Evolutionary conservation across 2,797 vertebrate genomes (phyloP).

Genomic region (Hypotaenidia okinawae): DNA sequence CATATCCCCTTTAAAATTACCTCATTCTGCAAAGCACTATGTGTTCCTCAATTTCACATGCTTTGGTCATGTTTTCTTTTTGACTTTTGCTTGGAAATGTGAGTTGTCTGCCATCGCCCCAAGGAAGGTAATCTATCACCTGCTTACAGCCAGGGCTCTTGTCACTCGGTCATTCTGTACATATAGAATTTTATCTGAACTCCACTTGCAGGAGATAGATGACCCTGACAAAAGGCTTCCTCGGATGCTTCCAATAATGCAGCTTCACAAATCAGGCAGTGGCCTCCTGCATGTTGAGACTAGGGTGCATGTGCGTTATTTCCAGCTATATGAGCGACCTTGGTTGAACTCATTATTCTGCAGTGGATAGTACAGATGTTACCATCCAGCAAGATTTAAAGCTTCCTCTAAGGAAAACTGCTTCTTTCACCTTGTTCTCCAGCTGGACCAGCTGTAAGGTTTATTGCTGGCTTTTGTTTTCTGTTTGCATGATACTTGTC

Average conservation of each 20-base stretch:
- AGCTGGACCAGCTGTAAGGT: constrained; percentile 18
- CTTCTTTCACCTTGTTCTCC: constrained; percentile 34
- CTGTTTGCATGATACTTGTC: constrained; percentile 4
- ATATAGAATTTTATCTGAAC: constrained; percentile 17
- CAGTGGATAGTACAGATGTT: constrained; percentile 38
- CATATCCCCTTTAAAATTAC: not conserved
- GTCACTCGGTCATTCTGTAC: not conserved
- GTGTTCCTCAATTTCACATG: not conserved
- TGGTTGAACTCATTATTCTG: constrained; percentile 66
- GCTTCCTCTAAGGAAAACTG: constrained; percentile 30
- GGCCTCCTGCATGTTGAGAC: not conserved
- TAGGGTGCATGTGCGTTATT: not conserved
- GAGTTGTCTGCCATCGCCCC: not conserved
- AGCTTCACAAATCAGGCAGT: constrained; percentile 36
- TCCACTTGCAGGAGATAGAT: not conserved
- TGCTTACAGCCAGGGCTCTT: not conserved
- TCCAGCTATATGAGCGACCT: constrained; percentile 36
- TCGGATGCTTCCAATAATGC: not conserved
- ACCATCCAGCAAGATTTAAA: not conserved
- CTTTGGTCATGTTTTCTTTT: not conserved
- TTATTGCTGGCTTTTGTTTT: constrained; percentile 63
- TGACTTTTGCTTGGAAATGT: not conserved
- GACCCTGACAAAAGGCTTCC: constrained; percentile 17
- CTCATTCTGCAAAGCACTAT: not conserved
- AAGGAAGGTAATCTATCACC: constrained; percentile 22